Evolutionary conservation across 2,888 invertebrate species (phyloP).

Genomic region (Drosophila nigricruria): DNA sequence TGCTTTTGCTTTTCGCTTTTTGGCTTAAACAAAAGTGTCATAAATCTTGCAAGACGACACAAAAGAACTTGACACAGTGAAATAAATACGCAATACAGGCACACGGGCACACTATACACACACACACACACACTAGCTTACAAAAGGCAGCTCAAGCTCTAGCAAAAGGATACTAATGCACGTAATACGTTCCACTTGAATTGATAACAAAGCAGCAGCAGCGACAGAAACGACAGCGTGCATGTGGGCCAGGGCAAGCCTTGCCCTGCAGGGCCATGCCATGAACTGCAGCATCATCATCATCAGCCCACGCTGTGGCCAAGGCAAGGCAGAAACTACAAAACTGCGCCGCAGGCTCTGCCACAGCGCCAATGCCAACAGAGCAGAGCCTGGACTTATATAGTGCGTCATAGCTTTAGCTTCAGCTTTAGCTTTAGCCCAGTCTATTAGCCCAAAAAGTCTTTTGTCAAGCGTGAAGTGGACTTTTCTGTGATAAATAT

Average conservation of each 20-base stretch:
- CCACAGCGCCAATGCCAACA: conserved; percentile 7
- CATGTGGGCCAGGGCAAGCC: conserved; percentile 48
- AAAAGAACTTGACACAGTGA: conserved; percentile 75
- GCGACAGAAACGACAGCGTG: background rate
- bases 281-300: conserved; percentile 37
- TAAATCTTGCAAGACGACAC: conserved; percentile 77
- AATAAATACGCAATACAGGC: conserved; percentile 63
- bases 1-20: conserved; percentile 48
- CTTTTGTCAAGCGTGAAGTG: conserved; percentile 52
- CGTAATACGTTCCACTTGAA: conserved; percentile 80
- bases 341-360: conserved; percentile 9
- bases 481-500: conserved; percentile 57
- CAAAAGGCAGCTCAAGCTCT: conserved; percentile 33
- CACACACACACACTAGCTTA: conserved; percentile 22
- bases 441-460: conserved; percentile 54
- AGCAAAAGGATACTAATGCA: conserved; percentile 77
- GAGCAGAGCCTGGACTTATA: conserved; percentile 18
- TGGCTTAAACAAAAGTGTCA: conserved; percentile 80
- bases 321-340: conserved; percentile 20
- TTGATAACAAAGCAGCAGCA: conserved; percentile 67
- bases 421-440: conserved; percentile 6
- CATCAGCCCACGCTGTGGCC: conserved; percentile 40
- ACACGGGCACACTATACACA: conserved; percentile 21
- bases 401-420: conserved; percentile 41
- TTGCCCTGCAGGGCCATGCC: conserved; percentile 31